Evolutionary conservation across 2,113 vertebrate genomes (phyloP).

Genomic region (Thamnophis sirtalis): DNA sequence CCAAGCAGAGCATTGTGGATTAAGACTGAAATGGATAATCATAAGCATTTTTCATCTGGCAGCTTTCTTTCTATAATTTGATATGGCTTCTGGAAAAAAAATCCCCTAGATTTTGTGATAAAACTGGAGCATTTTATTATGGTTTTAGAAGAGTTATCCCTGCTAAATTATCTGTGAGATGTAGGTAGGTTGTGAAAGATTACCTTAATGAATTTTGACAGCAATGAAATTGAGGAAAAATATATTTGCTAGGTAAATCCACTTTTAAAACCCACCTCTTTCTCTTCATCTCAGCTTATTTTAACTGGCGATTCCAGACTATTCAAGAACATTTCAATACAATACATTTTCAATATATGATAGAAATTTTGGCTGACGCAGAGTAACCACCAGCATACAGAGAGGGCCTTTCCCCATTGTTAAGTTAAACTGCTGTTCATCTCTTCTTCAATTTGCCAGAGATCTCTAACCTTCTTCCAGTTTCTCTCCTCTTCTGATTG

Average conservation of each 20-base stretch:
- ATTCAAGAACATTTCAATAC: neutral
- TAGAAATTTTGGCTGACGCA: neutral
- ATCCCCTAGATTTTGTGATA: neutral
- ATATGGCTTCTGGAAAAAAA: neutral
- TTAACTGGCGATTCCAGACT: neutral
- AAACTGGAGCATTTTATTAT: constrained; percentile 8
- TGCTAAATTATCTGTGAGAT: constrained; percentile 3
- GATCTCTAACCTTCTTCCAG: neutral
- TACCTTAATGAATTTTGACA: constrained; percentile 23
- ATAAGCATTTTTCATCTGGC: neutral
- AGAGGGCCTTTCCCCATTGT: neutral
- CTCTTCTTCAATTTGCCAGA: neutral
- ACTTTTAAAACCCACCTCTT: constrained; percentile 14
- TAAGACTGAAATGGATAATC: constrained; percentile 3
- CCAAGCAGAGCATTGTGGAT: neutral
- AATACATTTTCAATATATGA: neutral
- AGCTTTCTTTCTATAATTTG: neutral
- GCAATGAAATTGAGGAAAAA: constrained; percentile 10
- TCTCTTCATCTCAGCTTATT: constrained; percentile 10
- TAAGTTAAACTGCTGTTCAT: neutral
- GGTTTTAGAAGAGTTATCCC: neutral
- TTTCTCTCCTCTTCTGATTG: neutral
- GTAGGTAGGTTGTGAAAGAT: neutral
- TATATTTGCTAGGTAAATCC: constrained; percentile 17
- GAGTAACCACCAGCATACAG: neutral